A percentile compares a stretch with the other conserved stretches of the same genome.
These are phyloP conservation scores for Ranitomeya variabilis DNA, from an alignment of 2,113 vertebrate species.

Conservation along the genomic window DNA sequence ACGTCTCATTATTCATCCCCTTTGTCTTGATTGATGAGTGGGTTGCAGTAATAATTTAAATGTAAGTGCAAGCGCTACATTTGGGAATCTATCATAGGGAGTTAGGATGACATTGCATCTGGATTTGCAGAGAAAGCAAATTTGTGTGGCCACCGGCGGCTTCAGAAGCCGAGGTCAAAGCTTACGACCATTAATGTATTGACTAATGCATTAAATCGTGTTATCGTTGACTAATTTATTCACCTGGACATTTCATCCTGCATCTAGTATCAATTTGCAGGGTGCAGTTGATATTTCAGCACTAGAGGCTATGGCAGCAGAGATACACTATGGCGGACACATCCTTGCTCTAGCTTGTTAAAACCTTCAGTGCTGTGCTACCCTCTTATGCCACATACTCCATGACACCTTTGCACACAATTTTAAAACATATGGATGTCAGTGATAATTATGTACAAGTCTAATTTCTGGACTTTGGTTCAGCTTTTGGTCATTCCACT, in stretches of 20 bases:
- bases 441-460: too few relatives aligned
- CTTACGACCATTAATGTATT: background rate
- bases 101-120: background rate
- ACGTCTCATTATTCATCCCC: constrained; percentile 26
- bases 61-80: background rate
- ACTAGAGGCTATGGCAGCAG: too few relatives aligned
- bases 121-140: background rate
- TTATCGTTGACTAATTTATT: background rate
- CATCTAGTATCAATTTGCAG: background rate
- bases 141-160: background rate
- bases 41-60: constrained; percentile 13
- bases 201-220: background rate
- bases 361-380: too few relatives aligned
- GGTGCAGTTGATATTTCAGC: too few relatives aligned
- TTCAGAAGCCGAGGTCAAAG: background rate
- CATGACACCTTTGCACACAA: too few relatives aligned
- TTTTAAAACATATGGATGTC: too few relatives aligned
- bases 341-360: too few relatives aligned
- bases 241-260: background rate
- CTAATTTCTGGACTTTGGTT: too few relatives aligned
- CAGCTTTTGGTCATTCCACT: too few relatives aligned
- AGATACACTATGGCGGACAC: too few relatives aligned
- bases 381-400: too few relatives aligned
- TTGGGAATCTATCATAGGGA: background rate
- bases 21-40: constrained; percentile 8